Percentiles rank a stretch among this genome's conserved stretches.
phyloP scores from a whole-genome alignment of 2,797 vertebrate species.

The Platalea minor region DNA sequence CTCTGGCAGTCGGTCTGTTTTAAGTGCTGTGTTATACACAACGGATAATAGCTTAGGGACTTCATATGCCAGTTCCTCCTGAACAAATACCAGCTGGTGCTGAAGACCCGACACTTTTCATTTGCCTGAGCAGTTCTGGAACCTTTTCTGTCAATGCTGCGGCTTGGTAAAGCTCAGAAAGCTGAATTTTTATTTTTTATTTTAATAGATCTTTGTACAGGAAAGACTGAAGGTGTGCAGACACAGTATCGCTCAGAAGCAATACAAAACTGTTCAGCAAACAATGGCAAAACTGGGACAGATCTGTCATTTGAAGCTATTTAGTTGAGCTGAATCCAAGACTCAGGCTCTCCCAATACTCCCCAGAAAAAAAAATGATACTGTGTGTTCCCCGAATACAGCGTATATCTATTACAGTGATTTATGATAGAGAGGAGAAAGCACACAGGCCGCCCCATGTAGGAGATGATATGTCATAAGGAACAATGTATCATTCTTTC shows the following conservation, averaged over 20 bases:
- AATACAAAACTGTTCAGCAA: background rate
- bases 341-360: background rate
- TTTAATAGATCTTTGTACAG: background rate
- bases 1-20: background rate
- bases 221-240: background rate
- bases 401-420: background rate
- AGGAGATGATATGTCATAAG: background rate
- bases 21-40: background rate
- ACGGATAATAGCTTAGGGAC: fast-evolving
- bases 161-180: background rate
- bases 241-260: background rate
- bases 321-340: background rate
- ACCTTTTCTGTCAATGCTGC: background rate
- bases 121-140: background rate
- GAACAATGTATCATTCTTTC: background rate
- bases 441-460: background rate
- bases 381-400: background rate
- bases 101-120: background rate
- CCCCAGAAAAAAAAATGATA: background rate
- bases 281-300: background rate
- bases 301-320: background rate
- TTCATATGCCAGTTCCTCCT: background rate
- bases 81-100: background rate
- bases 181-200: background rate
- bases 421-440: background rate